Base-by-base conservation (phyloP, 2,113 vertebrate genomes). In the Gadus chalcogrammus region DNA sequence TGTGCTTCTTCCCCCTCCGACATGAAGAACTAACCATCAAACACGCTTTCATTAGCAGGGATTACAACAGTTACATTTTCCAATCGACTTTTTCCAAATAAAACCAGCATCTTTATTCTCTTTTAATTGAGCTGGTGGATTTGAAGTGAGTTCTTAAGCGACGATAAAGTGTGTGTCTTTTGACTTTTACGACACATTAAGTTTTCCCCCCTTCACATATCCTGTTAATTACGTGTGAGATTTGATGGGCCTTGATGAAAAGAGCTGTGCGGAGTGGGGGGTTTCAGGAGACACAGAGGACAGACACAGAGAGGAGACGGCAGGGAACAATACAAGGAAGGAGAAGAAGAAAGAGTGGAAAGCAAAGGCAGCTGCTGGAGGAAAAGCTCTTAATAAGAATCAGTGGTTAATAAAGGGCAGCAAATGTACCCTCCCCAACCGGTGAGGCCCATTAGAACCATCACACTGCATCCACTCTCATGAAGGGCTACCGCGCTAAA, bases 171-270 rank as follows among this genome's bases (percentile, higher is more conserved):
- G 87, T 87, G 85, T 87, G 81, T 85, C 80, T 85, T 86, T 76
- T 75, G 84, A 83, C 83, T 89, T 58, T 91, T 89, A 91, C 72
- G 73, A 88, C 81, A 89, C 79, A 85, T 82, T 78, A 82, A 85
- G 78, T 86, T 90, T 88, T 83, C 82, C 78, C 78, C 70, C 27
- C 63, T 85, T 81, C 83, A 74, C 82, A 85, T 88, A 89, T 90
- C 87, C 85, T 88, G 85, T 83, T 88, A 89, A 92, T 90, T 89
- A 88, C 28, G 73, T 87, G 85, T 82, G 74, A 89, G 87, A 91
- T 89, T 90, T 87, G 86, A 90, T 85, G 82, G 82, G 69, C 72
- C 72, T 71, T 84, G 84, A 91, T 91, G 82, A 89, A 89, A 88
- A 79, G 76, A 67, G 5, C 27, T 2, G 11, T 5, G 60, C 18